These are phyloP conservation scores for Atherinomorus stipes DNA, from an alignment of 2,113 vertebrate species.

Conservation along the genomic window DNA sequence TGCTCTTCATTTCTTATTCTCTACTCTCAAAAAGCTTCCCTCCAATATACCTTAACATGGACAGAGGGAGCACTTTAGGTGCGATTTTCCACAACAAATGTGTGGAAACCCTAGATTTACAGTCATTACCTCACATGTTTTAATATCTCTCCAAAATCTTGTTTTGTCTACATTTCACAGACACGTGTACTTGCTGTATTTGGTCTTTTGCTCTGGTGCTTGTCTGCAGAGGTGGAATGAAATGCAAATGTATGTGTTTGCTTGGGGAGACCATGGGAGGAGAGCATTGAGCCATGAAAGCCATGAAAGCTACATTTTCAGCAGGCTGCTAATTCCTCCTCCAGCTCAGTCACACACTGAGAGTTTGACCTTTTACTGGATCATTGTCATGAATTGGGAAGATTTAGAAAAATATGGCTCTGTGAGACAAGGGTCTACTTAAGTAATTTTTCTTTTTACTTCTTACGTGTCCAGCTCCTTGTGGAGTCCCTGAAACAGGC, in stretches of 20 bases:
- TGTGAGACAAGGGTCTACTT: constrained; percentile 9
- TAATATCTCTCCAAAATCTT: constrained; percentile 42
- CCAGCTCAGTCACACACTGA: constrained; percentile 38
- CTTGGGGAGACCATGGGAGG: constrained; percentile 44
- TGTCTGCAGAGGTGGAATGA: constrained; percentile 50
- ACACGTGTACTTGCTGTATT: constrained; percentile 33
- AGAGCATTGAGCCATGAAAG: constrained; percentile 65
- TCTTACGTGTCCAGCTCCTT: constrained; percentile 9
- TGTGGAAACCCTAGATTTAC: constrained; percentile 35
- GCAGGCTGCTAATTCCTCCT: constrained; percentile 54
- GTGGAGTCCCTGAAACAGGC: constrained; percentile 9
- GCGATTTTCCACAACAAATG: constrained; percentile 18
- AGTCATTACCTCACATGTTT: constrained; percentile 38
- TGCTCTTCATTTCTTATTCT: constrained; percentile 68
- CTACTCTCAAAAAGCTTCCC: constrained; percentile 59
- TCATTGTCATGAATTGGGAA: constrained; percentile 45
- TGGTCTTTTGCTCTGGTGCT: constrained; percentile 41
- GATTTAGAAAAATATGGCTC: constrained; percentile 40
- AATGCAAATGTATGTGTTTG: constrained; percentile 73
- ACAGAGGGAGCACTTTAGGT: constrained; percentile 58
- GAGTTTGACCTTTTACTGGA: constrained; percentile 72
- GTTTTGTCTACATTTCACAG: constrained; percentile 29
- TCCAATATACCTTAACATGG: constrained; percentile 65
- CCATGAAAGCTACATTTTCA: constrained; percentile 47
- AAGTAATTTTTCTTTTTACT: constrained; percentile 27